phyloP scores from a whole-genome alignment of 1,140 invertebrate species.

The Druon quercuslanigerum region DNA sequence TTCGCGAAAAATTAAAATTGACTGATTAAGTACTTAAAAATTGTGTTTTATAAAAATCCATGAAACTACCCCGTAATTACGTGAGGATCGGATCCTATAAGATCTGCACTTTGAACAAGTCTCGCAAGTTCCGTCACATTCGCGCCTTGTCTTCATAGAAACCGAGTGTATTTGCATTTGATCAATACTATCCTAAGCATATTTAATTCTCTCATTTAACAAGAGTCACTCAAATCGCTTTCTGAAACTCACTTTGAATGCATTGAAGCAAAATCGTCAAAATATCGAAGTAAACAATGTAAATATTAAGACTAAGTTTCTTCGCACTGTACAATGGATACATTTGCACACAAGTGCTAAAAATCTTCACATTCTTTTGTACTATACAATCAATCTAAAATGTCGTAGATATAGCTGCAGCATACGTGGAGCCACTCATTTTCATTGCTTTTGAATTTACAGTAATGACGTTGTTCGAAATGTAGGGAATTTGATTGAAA shows the following conservation, averaged over 20 bases:
- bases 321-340: conserved; percentile 22
- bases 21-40: no score
- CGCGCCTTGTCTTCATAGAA: no score
- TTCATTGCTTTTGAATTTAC: conserved; percentile 24
- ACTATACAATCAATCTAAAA: conserved; percentile 54
- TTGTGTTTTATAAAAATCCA: no score
- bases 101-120: background rate
- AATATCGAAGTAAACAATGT: conserved; percentile 21
- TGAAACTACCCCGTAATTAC: background rate
- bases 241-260: conserved; percentile 12
- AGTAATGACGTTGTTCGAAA: background rate
- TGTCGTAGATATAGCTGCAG: conserved; percentile 37
- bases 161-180: background rate
- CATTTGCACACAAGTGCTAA: conserved; percentile 34
- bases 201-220: conserved; percentile 14
- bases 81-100: background rate
- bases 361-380: conserved; percentile 53
- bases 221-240: conserved; percentile 15
- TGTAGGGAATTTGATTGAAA: conserved; percentile 35
- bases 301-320: conserved; percentile 25
- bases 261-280: background rate
- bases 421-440: conserved; percentile 27
- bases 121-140: background rate
- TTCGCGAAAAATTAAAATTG: no score
- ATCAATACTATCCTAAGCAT: conserved; percentile 14